phyloP scores from a whole-genome alignment of 2,113 vertebrate genomes.

The Menidia beryllina region DNA sequence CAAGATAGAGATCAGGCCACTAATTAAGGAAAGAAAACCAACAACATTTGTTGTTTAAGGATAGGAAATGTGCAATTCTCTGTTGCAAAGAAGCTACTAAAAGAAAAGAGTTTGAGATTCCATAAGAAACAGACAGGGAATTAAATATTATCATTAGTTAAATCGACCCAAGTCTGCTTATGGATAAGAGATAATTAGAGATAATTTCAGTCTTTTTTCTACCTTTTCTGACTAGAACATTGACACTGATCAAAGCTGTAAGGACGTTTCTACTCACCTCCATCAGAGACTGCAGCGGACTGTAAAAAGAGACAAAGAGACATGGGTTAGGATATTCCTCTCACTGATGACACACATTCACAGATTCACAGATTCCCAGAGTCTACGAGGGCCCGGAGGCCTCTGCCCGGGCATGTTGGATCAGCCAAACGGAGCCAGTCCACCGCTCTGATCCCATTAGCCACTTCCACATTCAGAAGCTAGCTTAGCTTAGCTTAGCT shows the following conservation, averaged over 20 bases:
- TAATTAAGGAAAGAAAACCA: no score
- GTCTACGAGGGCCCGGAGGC: slow-evolving; percentile 13
- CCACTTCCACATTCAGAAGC: slow-evolving; percentile 55
- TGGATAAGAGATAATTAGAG: no score
- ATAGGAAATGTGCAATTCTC: no score
- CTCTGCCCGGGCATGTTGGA: slow-evolving; percentile 46
- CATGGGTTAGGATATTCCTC: slow-evolving; percentile 84
- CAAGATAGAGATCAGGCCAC: neutral
- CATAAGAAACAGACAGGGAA: no score
- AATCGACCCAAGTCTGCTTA: no score
- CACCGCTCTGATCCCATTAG: slow-evolving; percentile 41
- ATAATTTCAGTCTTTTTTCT: no score
- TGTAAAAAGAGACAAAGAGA: slow-evolving; percentile 91
- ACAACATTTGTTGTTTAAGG: no score
- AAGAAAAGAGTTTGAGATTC: no score
- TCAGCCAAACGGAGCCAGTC: slow-evolving; percentile 29
- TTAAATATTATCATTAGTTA: no score
- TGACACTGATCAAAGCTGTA: neutral
- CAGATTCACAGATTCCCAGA: slow-evolving; percentile 20
- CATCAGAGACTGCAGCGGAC: slow-evolving; percentile 97
- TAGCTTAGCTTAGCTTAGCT: slow-evolving; percentile 45
- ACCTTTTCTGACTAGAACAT: neutral
- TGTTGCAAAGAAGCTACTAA: no score
- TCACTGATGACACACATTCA: slow-evolving; percentile 41
- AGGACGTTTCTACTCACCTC: slow-evolving; percentile 87